Evolutionary conservation across 1,140 invertebrate species (phyloP).

Genomic region (Halictus rubicundus): DNA sequence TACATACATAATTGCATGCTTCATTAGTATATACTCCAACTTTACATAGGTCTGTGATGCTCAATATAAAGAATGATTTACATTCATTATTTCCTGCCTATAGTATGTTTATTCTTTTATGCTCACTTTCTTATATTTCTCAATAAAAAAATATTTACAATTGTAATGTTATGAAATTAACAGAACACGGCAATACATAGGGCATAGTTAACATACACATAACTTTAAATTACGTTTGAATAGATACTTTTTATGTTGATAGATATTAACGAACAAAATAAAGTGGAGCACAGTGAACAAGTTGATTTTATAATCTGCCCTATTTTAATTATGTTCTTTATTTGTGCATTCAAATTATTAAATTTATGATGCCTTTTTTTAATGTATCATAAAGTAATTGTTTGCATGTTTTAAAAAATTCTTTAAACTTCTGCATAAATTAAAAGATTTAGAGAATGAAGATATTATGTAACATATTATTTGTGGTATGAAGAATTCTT

Average conservation of each 20-base stretch:
- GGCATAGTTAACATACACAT: slow-evolving; percentile 8
- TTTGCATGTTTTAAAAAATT: neutral
- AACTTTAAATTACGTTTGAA: neutral
- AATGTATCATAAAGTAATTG: neutral
- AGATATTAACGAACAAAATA: slow-evolving; percentile 9
- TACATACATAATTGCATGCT: neutral
- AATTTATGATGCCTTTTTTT: neutral
- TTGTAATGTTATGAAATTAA: slow-evolving; percentile 35
- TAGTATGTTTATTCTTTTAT: slow-evolving; percentile 1
- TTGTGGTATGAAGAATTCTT: too few relatives aligned
- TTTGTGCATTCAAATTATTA: neutral
- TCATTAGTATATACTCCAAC: slow-evolving; percentile 7
- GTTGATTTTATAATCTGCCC: neutral
- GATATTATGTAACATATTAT: too few relatives aligned
- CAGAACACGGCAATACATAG: slow-evolving; percentile 42
- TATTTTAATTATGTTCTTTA: neutral
- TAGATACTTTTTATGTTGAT: neutral
- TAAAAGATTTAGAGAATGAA: too few relatives aligned
- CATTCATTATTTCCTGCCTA: neutral
- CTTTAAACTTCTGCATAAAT: neutral
- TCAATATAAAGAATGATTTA: neutral
- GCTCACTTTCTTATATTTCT: neutral
- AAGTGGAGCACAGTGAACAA: neutral
- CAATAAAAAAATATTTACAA: slow-evolving; percentile 39
- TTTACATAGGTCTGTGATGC: slow-evolving; percentile 8